phyloP scores from a whole-genome alignment of 2,888 invertebrate genomes.

The Hipparchia semele region DNA sequence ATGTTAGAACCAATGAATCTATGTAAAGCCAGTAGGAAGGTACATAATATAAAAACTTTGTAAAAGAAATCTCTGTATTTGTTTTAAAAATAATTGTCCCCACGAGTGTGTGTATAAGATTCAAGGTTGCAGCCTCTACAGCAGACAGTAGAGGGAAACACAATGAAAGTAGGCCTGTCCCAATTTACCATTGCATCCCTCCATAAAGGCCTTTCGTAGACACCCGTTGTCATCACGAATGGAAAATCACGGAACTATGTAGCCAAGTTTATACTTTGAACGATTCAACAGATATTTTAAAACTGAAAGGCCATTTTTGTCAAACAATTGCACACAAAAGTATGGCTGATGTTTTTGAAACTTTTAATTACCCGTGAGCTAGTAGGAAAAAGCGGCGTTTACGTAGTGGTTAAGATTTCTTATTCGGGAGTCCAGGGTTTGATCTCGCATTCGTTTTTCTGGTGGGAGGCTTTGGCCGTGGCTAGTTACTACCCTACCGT shows the following conservation, averaged over 20 bases:
- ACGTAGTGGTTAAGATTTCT: no score
- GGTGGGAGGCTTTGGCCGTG: no score
- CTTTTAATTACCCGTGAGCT: no score
- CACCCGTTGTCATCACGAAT: not conserved
- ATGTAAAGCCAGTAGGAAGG: not conserved
- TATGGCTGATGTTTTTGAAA: no score
- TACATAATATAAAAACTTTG: not conserved
- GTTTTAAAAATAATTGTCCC: slow-evolving; percentile 9
- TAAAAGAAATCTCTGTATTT: not conserved
- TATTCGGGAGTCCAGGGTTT: no score
- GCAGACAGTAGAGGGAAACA: slow-evolving; percentile 5
- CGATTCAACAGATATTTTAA: not conserved
- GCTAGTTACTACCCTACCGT: no score
- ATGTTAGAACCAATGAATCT: no score
- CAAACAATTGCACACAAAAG: no score
- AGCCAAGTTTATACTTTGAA: not conserved
- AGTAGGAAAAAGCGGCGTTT: no score
- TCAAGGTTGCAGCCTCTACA: slow-evolving; percentile 11
- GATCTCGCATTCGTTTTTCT: no score
- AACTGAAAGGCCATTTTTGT: not conserved
- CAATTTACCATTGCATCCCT: slow-evolving; percentile 24
- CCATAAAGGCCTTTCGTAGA: slow-evolving; percentile 11
- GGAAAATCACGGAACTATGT: not conserved
- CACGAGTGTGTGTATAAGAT: slow-evolving; percentile 11
- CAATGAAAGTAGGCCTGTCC: slow-evolving; percentile 20